Evolutionary conservation across 2,113 vertebrate species (phyloP), one percentile per base, ranked within the genome.

Genomic region (Chloropsis hardwickii): DNA sequence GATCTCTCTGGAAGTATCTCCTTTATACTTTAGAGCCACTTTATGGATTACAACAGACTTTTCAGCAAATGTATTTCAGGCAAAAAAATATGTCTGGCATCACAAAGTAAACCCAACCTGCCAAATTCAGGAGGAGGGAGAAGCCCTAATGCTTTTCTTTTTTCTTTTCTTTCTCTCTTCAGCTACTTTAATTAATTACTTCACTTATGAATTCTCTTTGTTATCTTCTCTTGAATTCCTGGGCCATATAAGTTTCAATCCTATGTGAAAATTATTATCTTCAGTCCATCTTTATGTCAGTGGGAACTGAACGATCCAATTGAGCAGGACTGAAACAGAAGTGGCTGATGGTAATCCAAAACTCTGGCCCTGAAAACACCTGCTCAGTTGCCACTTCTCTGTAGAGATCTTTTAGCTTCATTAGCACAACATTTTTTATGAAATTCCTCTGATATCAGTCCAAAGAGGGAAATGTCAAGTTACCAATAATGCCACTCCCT

Each of bases 41-140:
- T 76, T 73, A 39, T 23, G 12, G 74, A 77, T 88, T 73, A 92
- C 61, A 53, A 86, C 86, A 85, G 86, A 84, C 79, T 91, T 97
- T 96, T 95, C 80, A 85, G 76, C 29, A 71, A 85, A 82, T 86
- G 42, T 92, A 37, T 94, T 95, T 96, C 31, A 77, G 92, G 88
- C 93, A 93, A 91, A 81, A 97, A 97, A 96, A 73, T 87, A 87
- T 93, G 35, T 86, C 90, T 82, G 76, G 76, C 53, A 74, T 95
- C 76, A 79, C 48, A 73, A 94, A 86, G 70, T 57, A 74, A 70
- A n/a, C 21, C 33, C 22, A 77, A 88, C 28, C 56, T 90, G 84
- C 51, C 81, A 96, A 92, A 72, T 51, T 58, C 54, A 25, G 47
- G 16, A 71, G 70, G 37, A 66, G 37, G 10, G 16, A 85, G 27